Evolutionary conservation across 1,140 invertebrate species (phyloP), one percentile per base, ranked within the genome.

Genomic region (Pseudomyrmex flavicornis): DNA sequence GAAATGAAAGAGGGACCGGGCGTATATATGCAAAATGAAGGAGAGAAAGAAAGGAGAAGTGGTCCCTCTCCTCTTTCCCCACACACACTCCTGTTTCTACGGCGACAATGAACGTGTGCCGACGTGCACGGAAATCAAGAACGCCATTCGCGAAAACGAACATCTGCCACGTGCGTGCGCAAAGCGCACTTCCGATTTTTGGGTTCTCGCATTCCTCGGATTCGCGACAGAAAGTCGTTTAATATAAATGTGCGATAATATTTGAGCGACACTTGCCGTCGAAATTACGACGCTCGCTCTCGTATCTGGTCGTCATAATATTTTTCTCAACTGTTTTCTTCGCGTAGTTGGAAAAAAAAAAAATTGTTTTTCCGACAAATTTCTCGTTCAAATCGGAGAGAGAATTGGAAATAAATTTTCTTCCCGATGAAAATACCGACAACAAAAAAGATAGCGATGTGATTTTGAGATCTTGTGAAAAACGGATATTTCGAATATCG

Each of bases 91-190:
- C 35, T 35, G 35, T 20, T 20, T 26, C 35, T 2, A 48, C 15
- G 35, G 35, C 50, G 63, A 69, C 75, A 69, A 77, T 69, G 56
- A 69, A 69, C 75, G 50, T 50, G 75, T 46, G 63, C 75, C n/a
- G 52, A 35, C 56, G 17, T 22, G 63, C 26, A 69, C 75, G 50
- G 26, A 44, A 48, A 70, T 79, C 76, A 70, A 70, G 35, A 35
- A 46, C 15, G 48, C 54, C 54, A 52, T 79, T 79, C 44, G 65
- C 65, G 54, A 59, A 70, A 70, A 79, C 65, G 76, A 80, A 72
- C 76, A 80, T 72, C 76, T 80, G 76, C 12, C 66, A 15, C 50
- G 50, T 52, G 52, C 48, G 46, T 63, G 73, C 20, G 46, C 20
- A 44, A 54, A 2, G 52, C 20, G 52, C 12, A 79, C 76, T 79